Conservation (phyloP, 2,888 invertebrate genomes). For the Aplocera efformata region DNA sequence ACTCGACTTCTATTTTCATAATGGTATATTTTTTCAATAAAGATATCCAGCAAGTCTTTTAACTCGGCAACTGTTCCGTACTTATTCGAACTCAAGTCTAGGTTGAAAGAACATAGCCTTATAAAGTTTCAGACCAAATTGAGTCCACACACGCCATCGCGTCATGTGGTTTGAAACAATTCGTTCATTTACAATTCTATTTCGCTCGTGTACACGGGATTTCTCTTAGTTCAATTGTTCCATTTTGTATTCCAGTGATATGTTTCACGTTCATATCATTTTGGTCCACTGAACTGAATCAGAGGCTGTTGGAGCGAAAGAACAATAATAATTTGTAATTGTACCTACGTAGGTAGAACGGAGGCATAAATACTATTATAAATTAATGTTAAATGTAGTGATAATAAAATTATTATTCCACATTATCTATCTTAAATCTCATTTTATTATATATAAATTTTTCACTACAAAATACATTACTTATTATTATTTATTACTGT, state of each 20-base stretch:
- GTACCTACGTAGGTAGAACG: too few species aligned
- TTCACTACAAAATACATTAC: too few species aligned
- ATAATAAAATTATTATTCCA: too few species aligned
- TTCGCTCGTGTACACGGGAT: neutral
- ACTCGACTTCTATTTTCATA: neutral
- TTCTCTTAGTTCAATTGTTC: neutral
- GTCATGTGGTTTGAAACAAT: conserved; percentile 6
- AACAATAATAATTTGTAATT: too few species aligned
- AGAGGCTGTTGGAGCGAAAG: too few species aligned
- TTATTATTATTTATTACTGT: too few species aligned
- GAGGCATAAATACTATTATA: too few species aligned
- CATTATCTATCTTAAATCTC: too few species aligned
- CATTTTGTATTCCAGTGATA: neutral
- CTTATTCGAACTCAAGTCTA: conserved; percentile 7
- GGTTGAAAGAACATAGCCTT: neutral
- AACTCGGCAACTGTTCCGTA: neutral
- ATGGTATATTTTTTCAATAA: conserved; percentile 2
- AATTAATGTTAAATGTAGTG: too few species aligned
- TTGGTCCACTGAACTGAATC: too few species aligned
- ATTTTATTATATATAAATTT: too few species aligned
- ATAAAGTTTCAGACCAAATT: conserved; percentile 10
- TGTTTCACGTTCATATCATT: too few species aligned
- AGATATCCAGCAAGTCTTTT: neutral
- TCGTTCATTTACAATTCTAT: neutral
- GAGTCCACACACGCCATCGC: conserved; percentile 15